Percentiles rank a stretch among this genome's conserved stretches.
These are phyloP conservation scores for Lucilia cuprina DNA, from an alignment of 1,140 invertebrate species.

Conservation along the genomic window DNA sequence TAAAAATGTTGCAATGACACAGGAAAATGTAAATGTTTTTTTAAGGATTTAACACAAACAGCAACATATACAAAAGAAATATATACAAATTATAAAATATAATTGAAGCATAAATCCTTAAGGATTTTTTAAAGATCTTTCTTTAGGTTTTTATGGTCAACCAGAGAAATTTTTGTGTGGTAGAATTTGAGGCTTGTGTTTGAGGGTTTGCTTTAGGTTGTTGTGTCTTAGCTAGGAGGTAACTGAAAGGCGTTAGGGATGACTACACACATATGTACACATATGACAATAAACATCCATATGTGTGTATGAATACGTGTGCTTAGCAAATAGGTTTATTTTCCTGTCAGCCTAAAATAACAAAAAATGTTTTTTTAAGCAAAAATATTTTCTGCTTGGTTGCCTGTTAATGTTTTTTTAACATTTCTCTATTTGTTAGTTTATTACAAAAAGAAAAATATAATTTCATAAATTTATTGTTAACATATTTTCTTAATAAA, in stretches of 20 bases:
- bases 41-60: not conserved
- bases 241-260: not conserved
- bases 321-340: conserved; percentile 7
- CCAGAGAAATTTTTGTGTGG: not conserved
- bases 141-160: conserved; percentile 19
- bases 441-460: not conserved
- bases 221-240: not conserved
- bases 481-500: conserved; percentile 12
- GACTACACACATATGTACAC: not conserved
- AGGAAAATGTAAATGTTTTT: not conserved
- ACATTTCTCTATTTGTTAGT: no score
- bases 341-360: conserved; percentile 8
- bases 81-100: conserved; percentile 10
- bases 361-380: not conserved
- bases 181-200: not conserved
- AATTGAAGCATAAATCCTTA: conserved; percentile 34
- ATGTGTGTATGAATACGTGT: not conserved
- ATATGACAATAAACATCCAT: not conserved
- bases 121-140: not conserved
- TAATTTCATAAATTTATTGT: not conserved
- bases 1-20: not conserved
- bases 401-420: no score
- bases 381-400: not conserved
- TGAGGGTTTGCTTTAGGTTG: not conserved
- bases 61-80: not conserved